Evolutionary conservation across 2,113 vertebrate genomes (phyloP), one percentile per base, ranked within the genome.

Genomic region (Austrofundulus limnaeus): DNA sequence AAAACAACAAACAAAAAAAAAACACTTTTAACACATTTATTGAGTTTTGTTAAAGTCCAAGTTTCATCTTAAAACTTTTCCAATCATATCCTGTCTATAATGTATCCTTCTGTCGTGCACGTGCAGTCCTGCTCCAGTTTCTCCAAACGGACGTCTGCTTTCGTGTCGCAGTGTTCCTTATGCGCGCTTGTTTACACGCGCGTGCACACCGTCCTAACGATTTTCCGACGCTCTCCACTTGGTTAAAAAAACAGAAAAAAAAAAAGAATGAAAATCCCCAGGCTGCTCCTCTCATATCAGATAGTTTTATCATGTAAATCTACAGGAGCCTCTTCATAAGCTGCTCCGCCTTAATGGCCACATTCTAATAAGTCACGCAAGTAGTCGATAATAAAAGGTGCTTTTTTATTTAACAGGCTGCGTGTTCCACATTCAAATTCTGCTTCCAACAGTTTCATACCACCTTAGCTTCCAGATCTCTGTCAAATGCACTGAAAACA

Each of bases 21-120:
- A 42, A 80, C 68, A 59, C 24, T 42, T 70, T 89, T 82, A 86
- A 88, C 89, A 89, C 92, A 94, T 95, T 93, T 93, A 94, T 89
- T 89, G 93, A 93, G n/a, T n/a, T n/a, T n/a, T n/a, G 80, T 85
- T 88, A 28, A 28, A 28, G 3, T 82, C 90, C 5, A 21, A 48
- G 19, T 48, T 48, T 7, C 28, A 28, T 7, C 7, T 28, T 28
- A 7, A 28, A 28, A n/a, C n/a, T n/a, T n/a, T n/a, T n/a, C n/a
- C n/a, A n/a, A n/a, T n/a, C n/a, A n/a, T n/a, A n/a, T n/a, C 28
- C 28, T 4, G 28, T 28, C 28, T 28, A 7, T 28, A 28, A 4
- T 28, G 3, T 28, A 28, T 7, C 28, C 28, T 28, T 7, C 28
- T 4, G 3, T 28, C 28, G 7, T 28, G n/a, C 28, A 7, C 28